phyloP scores from a whole-genome alignment of 1,140 invertebrate genomes.

The Bombus difficillimus region DNA sequence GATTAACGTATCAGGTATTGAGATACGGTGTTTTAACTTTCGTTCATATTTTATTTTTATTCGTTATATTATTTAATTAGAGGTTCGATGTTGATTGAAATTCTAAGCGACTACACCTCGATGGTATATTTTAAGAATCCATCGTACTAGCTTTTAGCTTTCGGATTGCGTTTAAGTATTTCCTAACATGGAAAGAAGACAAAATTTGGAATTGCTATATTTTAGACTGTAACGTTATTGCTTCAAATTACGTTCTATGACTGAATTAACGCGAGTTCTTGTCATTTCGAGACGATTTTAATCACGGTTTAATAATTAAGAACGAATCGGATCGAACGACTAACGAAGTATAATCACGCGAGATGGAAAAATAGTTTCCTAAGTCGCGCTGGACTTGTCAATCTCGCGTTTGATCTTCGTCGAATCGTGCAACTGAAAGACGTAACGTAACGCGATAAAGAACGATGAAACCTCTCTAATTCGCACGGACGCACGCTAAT shows the following conservation, averaged over 20 bases:
- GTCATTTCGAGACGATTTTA: background rate
- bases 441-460: too few relatives aligned
- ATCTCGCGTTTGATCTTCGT: too few relatives aligned
- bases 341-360: background rate
- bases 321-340: too few relatives aligned
- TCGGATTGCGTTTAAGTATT: background rate
- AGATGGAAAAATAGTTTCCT: background rate
- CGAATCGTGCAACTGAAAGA: background rate
- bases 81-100: background rate
- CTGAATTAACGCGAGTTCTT: background rate
- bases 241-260: too few relatives aligned
- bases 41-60: background rate
- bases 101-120: too few relatives aligned
- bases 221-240: too few relatives aligned
- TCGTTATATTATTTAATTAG: background rate
- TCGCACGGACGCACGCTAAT: background rate
- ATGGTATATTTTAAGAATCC: too few relatives aligned
- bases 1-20: too few relatives aligned
- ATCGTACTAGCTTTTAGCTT: background rate
- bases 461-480: background rate
- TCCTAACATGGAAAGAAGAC: too few relatives aligned
- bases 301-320: background rate
- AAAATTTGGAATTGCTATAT: too few relatives aligned
- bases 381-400: fast-evolving
- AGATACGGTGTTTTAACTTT: background rate